These are phyloP conservation scores for Cyclura pinguis DNA, from an alignment of 2,797 vertebrate genomes.

Conservation along the genomic window DNA sequence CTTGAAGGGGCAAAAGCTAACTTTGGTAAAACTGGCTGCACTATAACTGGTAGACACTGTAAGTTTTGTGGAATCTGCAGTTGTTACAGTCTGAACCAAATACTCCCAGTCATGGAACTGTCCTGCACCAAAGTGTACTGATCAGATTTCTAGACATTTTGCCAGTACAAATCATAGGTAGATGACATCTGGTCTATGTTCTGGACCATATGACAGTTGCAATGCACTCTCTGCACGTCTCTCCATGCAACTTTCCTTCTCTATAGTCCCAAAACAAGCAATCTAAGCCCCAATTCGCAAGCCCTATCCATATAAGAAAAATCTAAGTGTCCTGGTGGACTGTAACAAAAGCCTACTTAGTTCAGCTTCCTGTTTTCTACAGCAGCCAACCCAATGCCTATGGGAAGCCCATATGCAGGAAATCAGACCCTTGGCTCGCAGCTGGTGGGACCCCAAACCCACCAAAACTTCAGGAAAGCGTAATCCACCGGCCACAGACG, in stretches of 20 bases:
- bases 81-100: neutral
- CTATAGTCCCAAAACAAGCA: no score
- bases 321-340: neutral
- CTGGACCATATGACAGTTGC: neutral
- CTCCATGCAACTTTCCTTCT: neutral
- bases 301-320: neutral
- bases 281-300: neutral
- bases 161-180: neutral
- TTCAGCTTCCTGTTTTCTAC: constrained; percentile 13
- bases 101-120: neutral
- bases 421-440: neutral
- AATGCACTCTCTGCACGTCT: neutral
- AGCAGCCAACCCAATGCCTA: neutral
- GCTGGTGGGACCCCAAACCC: neutral
- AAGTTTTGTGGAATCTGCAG: neutral
- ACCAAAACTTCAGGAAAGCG: neutral
- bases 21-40: neutral
- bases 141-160: neutral
- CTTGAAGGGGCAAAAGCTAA: neutral
- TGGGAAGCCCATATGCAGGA: neutral
- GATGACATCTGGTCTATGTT: neutral
- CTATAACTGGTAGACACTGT: no score
- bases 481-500: neutral
- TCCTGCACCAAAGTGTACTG: neutral
- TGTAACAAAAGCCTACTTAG: neutral